A percentile compares a stretch with the other conserved stretches of the same genome.
These are phyloP conservation scores for Drosophila setosimentum DNA, from an alignment of 2,888 invertebrate species.

Conservation along the genomic window DNA sequence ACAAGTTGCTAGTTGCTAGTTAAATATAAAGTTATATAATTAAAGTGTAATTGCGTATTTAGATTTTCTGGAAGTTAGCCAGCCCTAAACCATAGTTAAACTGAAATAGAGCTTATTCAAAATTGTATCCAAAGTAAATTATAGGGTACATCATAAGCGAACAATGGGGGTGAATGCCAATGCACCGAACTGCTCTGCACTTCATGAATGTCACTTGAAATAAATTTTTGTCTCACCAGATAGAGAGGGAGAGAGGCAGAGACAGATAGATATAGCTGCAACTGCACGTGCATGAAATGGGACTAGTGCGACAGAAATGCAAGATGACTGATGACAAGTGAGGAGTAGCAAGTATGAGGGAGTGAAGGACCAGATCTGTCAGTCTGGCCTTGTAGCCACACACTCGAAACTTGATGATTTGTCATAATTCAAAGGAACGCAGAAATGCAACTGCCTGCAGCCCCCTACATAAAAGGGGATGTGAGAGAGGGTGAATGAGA, in stretches of 20 bases:
- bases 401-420: constrained; percentile 74
- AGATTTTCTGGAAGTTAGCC: too few relatives aligned
- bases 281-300: constrained; percentile 59
- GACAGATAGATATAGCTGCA: constrained; percentile 12
- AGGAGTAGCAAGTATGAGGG: background rate
- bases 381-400: constrained; percentile 62
- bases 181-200: constrained; percentile 55
- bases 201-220: constrained; percentile 80
- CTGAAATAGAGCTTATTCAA: background rate
- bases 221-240: constrained; percentile 51
- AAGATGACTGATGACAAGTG: constrained; percentile 24
- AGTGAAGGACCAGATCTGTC: constrained; percentile 4
- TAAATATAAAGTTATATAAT: background rate
- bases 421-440: constrained; percentile 64
- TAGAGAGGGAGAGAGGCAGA: background rate
- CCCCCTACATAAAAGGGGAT: background rate
- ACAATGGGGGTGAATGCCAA: constrained; percentile 47
- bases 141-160: constrained; percentile 37
- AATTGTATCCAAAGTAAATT: background rate
- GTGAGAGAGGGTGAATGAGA: background rate
- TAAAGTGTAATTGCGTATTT: background rate
- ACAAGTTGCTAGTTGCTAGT: too few relatives aligned
- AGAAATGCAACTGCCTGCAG: constrained; percentile 23
- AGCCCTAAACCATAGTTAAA: rapidly evolving
- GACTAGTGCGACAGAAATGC: constrained; percentile 38